phyloP scores from a whole-genome alignment of 1,140 invertebrate genomes.

The Drosophila mayri region DNA sequence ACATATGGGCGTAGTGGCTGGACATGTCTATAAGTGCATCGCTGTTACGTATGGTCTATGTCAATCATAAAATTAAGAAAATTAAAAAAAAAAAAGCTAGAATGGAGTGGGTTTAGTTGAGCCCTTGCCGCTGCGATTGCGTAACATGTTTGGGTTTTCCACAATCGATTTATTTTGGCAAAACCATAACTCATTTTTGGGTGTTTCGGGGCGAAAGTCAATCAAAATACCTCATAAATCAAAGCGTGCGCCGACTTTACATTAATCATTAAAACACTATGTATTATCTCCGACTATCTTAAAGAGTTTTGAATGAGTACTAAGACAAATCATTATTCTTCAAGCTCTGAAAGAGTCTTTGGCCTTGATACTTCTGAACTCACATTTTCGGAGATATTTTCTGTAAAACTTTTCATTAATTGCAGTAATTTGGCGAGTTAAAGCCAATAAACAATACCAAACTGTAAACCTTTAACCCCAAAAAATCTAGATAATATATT shows the following conservation, averaged over 20 bases:
- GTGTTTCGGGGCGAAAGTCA: conserved; percentile 27
- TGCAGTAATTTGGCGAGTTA: neutral
- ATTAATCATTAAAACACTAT: conserved; percentile 13
- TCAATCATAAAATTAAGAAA: conserved; percentile 38
- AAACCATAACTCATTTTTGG: conserved; percentile 17
- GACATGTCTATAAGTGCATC: conserved; percentile 30
- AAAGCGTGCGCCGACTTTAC: neutral
- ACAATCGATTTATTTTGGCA: conserved; percentile 7
- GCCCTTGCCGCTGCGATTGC: neutral
- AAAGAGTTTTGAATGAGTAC: neutral
- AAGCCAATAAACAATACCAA: neutral
- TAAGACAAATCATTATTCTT: neutral
- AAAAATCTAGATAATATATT: neutral
- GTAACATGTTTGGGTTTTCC: conserved; percentile 4
- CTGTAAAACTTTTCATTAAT: neutral
- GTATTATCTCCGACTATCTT: conserved; percentile 2
- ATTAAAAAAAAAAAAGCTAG: conserved; percentile 5
- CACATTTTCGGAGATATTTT: neutral
- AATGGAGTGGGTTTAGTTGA: neutral
- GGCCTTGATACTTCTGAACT: neutral
- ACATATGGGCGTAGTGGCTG: conserved; percentile 18
- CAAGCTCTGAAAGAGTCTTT: neutral
- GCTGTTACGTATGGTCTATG: conserved; percentile 35
- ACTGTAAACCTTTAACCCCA: neutral
- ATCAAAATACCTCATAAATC: conserved; percentile 30